Percentiles rank a stretch among this genome's conserved stretches.
Evolutionary conservation across 2,113 vertebrate species (phyloP).

Genomic region (Heterotilapia buettikoferi): DNA sequence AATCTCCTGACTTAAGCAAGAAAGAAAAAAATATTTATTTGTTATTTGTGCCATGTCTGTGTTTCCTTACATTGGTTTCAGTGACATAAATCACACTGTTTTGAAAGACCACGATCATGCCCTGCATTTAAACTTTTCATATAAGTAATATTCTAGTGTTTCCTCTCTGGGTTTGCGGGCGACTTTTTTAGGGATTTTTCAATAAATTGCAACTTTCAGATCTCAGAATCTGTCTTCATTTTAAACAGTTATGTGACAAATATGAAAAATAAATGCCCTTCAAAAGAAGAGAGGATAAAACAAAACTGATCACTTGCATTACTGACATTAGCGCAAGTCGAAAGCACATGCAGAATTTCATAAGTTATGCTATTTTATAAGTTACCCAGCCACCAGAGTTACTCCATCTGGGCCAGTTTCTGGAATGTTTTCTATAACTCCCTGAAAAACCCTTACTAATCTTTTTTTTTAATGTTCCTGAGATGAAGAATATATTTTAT

Average conservation of each 20-base stretch:
- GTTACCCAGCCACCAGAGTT: neutral
- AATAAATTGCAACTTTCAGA: neutral
- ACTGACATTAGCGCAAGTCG: too few species aligned
- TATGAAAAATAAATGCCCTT: neutral
- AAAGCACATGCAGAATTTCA: accelerated
- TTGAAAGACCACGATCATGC: accelerated
- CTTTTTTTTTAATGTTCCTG: neutral
- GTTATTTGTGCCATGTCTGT: neutral
- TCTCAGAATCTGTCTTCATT: neutral
- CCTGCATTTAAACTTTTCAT: neutral
- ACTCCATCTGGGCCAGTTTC: neutral
- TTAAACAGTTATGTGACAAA: neutral
- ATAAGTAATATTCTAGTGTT: neutral
- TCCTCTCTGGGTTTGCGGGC: neutral
- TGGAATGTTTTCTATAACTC: neutral
- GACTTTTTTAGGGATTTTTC: neutral
- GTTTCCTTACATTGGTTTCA: neutral
- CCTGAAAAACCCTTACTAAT: neutral
- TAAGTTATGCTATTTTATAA: accelerated
- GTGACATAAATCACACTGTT: neutral
- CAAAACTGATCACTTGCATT: neutral
- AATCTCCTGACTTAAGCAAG: accelerated
- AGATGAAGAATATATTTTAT: neutral
- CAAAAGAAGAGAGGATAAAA: neutral
- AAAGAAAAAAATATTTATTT: neutral